phyloP scores from a whole-genome alignment of 2,797 vertebrate genomes.

The Limosa lapponica region DNA sequence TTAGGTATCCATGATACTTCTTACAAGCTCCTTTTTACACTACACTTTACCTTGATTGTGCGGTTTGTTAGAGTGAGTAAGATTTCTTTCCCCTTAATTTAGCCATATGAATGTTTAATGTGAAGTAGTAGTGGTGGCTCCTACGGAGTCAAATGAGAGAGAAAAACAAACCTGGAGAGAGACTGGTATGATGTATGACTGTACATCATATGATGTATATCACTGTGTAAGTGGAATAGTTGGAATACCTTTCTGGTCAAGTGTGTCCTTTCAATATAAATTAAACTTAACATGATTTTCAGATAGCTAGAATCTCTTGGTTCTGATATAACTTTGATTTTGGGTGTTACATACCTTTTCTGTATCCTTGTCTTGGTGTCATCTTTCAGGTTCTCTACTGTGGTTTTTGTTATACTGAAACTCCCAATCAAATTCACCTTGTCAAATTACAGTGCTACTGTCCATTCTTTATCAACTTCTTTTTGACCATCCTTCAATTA shows the following conservation, averaged over 20 bases:
- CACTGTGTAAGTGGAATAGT: neutral
- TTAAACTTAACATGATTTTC: neutral
- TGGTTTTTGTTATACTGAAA: neutral
- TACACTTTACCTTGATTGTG: rapidly evolving
- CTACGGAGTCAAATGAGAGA: neutral
- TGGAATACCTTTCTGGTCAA: neutral
- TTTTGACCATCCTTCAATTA: neutral
- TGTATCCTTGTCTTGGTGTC: neutral
- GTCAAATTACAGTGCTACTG: neutral
- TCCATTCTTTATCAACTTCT: neutral
- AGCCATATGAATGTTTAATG: neutral
- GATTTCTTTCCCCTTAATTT: neutral
- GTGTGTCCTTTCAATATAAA: neutral
- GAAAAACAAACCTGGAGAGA: neutral
- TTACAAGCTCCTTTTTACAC: neutral
- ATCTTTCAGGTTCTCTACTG: neutral
- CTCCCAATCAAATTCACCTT: neutral
- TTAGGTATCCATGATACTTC: neutral
- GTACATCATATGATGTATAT: neutral
- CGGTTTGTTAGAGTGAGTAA: neutral
- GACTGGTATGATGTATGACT: no score
- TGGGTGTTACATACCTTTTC: neutral
- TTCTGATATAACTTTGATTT: neutral
- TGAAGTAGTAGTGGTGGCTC: neutral
- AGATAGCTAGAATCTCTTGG: neutral